Percentiles rank a stretch among this genome's conserved stretches.
Conservation (phyloP, 1,140 invertebrate genomes). For the Camponotus floridanus region DNA sequence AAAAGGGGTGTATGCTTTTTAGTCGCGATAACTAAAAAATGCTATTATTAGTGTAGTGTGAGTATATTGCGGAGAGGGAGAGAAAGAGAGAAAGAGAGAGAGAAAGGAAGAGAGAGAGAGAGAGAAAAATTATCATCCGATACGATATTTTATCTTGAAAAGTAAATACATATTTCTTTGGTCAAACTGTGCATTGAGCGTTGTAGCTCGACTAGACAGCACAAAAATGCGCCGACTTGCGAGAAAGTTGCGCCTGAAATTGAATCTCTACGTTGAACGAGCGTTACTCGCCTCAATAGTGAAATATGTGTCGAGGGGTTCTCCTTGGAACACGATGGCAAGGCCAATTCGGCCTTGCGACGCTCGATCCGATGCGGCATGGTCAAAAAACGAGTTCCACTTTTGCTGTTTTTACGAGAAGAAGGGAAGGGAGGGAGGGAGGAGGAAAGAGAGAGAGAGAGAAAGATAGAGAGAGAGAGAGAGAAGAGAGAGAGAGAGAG, state of each 20-base stretch:
- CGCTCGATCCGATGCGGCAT: constrained; percentile 25
- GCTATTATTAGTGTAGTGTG: background rate
- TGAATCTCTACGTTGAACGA: constrained; percentile 25
- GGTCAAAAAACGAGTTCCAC: constrained; percentile 46
- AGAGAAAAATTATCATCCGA: background rate
- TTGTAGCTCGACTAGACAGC: background rate
- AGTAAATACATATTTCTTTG: background rate
- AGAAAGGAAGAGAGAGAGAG: too few species aligned
- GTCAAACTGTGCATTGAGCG: background rate
- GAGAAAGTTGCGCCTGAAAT: background rate
- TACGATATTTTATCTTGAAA: background rate
- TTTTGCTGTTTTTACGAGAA: background rate
- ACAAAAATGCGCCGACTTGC: constrained; percentile 40
- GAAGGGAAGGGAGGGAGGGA: too few species aligned
- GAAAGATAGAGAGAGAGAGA: too few species aligned
- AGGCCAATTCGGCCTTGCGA: constrained; percentile 50
- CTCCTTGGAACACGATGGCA: constrained; percentile 50
- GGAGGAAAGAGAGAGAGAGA: too few species aligned
- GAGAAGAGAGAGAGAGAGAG: too few species aligned
- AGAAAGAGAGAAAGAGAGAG: too few species aligned
- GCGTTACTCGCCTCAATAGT: constrained; percentile 10
- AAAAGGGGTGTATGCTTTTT: too few species aligned
- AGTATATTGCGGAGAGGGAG: too few species aligned
- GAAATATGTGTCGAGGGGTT: constrained; percentile 67
- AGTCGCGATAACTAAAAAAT: background rate